phyloP scores from a whole-genome alignment of 2,113 vertebrate genomes.

The Pampusana beccarii region DNA sequence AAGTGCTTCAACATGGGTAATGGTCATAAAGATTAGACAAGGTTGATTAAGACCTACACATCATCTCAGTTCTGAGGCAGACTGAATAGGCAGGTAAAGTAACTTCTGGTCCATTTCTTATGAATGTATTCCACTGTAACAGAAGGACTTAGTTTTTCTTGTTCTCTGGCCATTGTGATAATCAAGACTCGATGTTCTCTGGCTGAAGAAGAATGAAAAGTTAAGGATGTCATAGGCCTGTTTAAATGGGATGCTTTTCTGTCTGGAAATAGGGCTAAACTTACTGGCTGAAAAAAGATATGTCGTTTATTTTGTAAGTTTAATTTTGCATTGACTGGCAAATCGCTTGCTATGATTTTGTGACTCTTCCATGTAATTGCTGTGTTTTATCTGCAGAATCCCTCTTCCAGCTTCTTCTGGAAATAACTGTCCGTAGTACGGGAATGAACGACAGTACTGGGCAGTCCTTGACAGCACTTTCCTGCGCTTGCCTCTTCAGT shows the following conservation, averaged over 20 bases:
- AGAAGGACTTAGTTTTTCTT: neutral
- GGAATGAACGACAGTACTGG: slow-evolving; percentile 94
- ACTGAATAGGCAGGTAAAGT: neutral
- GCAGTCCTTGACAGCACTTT: slow-evolving; percentile 93
- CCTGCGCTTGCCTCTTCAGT: slow-evolving; percentile 98
- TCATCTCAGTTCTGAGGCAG: neutral
- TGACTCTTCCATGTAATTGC: neutral
- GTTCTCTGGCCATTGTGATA: neutral
- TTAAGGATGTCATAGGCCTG: neutral
- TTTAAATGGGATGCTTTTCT: neutral
- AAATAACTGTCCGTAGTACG: slow-evolving; percentile 95
- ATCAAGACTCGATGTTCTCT: neutral
- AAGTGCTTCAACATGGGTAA: neutral
- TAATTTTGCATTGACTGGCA: neutral
- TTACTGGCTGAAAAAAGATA: neutral
- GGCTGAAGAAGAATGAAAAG: neutral
- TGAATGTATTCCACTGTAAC: neutral
- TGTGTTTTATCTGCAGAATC: slow-evolving; percentile 84
- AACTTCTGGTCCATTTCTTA: neutral
- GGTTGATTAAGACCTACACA: neutral
- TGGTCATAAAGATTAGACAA: neutral
- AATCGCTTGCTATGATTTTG: neutral
- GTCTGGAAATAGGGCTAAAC: neutral
- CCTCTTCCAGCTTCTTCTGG: slow-evolving; percentile 94
- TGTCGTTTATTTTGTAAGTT: neutral